These are phyloP conservation scores for Ageneiosus marmoratus DNA, from an alignment of 2,113 vertebrate species.

Conservation along the genomic window DNA sequence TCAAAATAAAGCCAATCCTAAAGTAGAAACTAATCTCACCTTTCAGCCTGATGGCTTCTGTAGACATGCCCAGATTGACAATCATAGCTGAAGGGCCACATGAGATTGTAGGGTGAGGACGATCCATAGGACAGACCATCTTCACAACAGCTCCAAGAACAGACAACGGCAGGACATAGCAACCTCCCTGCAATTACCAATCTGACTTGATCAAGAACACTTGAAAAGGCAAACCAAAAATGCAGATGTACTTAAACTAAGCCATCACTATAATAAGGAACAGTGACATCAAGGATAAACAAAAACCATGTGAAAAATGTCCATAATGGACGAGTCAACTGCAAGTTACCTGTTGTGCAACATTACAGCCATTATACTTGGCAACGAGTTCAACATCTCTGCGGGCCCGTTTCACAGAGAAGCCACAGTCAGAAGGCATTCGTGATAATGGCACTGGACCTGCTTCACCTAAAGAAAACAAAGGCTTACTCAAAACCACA, in stretches of 20 bases:
- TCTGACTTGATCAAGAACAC: neutral
- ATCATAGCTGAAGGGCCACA: constrained; percentile 37
- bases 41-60: constrained; percentile 47
- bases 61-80: constrained; percentile 6
- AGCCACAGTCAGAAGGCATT: constrained; percentile 58
- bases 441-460: constrained; percentile 50
- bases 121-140: constrained; percentile 41
- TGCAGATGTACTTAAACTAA: neutral
- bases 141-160: neutral
- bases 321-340: constrained; percentile 34
- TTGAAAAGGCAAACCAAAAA: neutral
- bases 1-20: neutral
- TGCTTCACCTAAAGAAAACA: constrained; percentile 41
- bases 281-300: neutral
- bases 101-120: neutral
- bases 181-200: constrained; percentile 48
- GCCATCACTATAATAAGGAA: too few relatives aligned
- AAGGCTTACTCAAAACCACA: too few relatives aligned
- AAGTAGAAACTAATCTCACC: constrained; percentile 15
- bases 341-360: constrained; percentile 50
- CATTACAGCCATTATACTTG: constrained; percentile 57
- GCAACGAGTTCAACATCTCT: constrained; percentile 54
- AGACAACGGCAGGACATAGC: neutral
- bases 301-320: neutral
- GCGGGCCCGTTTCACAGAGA: constrained; percentile 48